These are phyloP conservation scores for Heterocephalus glaber DNA, from an alignment of 2,113 vertebrate genomes.

Conservation along the genomic window DNA sequence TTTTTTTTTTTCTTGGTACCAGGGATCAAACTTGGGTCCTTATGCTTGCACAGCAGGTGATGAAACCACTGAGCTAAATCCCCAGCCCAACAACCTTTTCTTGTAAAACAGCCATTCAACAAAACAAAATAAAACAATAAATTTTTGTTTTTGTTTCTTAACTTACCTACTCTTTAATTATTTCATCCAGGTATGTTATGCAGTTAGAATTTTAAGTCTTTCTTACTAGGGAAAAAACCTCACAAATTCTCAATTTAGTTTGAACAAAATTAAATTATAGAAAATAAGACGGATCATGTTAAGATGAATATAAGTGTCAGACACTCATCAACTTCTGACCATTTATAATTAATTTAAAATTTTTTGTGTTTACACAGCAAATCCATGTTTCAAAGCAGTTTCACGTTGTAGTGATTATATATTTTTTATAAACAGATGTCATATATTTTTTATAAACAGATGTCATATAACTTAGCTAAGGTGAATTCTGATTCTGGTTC, in stretches of 20 bases:
- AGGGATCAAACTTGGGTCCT: no score
- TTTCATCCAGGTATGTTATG: neutral
- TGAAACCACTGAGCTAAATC: no score
- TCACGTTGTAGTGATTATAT: constrained; percentile 44
- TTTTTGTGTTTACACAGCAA: constrained; percentile 11
- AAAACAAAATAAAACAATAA: neutral
- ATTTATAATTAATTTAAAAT: constrained; percentile 32
- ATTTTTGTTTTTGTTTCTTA: neutral
- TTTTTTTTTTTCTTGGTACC: no score
- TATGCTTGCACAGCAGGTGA: no score
- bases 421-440: neutral
- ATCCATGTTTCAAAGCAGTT: constrained; percentile 40
- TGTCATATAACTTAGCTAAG: constrained; percentile 1
- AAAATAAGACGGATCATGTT: neutral
- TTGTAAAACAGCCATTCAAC: neutral
- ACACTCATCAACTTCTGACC: neutral
- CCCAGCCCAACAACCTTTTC: no score
- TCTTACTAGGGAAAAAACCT: neutral
- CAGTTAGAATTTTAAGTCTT: constrained; percentile 50
- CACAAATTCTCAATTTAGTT: constrained; percentile 44
- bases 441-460: neutral
- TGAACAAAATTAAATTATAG: constrained; percentile 14
- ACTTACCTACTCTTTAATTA: neutral
- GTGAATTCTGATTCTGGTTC: constrained; percentile 44
- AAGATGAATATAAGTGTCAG: constrained; percentile 26